Percentiles rank a stretch among this genome's conserved stretches.
Evolutionary conservation across 2,797 vertebrate species (phyloP).

Genomic region (Microctenopoma lineatum): DNA sequence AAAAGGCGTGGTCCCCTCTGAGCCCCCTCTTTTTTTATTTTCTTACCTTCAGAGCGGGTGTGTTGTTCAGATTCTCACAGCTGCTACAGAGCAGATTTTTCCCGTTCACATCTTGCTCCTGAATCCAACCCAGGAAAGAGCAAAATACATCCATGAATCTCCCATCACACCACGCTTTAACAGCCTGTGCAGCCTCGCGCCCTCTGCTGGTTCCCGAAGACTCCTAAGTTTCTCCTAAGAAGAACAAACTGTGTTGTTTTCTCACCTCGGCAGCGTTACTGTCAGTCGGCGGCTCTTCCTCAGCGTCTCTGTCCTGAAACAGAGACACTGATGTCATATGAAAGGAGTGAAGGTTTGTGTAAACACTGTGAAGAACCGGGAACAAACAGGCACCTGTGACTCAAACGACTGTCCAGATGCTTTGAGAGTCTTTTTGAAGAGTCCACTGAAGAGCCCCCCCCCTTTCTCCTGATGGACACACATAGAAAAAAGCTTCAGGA

Average conservation of each 20-base stretch:
- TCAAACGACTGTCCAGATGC: constrained; percentile 24
- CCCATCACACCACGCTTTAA: no score
- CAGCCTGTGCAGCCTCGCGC: accelerated
- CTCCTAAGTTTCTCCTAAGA: no score
- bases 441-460: constrained; percentile 48
- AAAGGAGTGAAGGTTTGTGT: background rate
- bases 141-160: background rate
- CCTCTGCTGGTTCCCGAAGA: constrained; percentile 60
- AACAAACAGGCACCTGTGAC: constrained; percentile 28
- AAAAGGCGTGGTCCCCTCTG: no score
- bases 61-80: constrained; percentile 55
- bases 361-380: background rate
- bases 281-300: constrained; percentile 46
- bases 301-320: constrained; percentile 61
- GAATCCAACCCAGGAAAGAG: constrained; percentile 20
- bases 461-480: constrained; percentile 56
- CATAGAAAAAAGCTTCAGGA: background rate
- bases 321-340: background rate
- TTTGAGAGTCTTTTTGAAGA: constrained; percentile 64
- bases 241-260: no score
- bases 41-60: constrained; percentile 47
- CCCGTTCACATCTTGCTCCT: constrained; percentile 47
- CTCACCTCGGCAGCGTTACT: constrained; percentile 49
- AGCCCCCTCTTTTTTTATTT: no score
- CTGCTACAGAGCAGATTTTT: constrained; percentile 31